Conservation (phyloP, 1,140 invertebrate genomes). For the Varroa destructor region DNA sequence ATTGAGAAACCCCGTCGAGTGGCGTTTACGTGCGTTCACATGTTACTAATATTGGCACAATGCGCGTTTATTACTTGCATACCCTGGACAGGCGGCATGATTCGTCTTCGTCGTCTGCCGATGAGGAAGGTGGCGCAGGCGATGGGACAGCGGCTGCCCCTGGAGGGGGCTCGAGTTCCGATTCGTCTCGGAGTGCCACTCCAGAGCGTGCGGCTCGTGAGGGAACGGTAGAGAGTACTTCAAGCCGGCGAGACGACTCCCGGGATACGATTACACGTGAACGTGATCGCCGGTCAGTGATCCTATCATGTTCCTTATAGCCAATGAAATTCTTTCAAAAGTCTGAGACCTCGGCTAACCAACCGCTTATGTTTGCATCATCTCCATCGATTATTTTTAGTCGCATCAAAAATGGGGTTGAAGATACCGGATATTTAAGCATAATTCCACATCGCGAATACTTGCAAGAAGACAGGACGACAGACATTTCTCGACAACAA, state of each 20-base stretch:
- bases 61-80: no score
- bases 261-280: slow-evolving; percentile 19
- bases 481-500: no score
- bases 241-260: slow-evolving; percentile 23
- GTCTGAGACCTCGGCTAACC: background rate
- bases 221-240: slow-evolving; percentile 15
- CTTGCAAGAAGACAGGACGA: no score
- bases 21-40: no score
- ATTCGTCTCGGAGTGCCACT: slow-evolving; percentile 11
- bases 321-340: background rate
- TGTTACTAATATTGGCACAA: no score
- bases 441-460: no score
- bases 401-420: no score
- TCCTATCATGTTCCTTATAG: background rate
- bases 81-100: slow-evolving; percentile 7
- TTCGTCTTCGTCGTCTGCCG: slow-evolving; percentile 25
- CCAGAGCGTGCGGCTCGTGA: slow-evolving; percentile 14
- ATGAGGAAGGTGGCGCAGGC: background rate
- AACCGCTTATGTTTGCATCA: background rate
- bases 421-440: no score
- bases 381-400: background rate
- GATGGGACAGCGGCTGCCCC: background rate
- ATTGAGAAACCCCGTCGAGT: no score
- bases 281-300: slow-evolving; percentile 7
- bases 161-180: slow-evolving; percentile 12